Evolutionary conservation across 2,113 vertebrate genomes (phyloP).

Genomic region (Mixornis gularis): DNA sequence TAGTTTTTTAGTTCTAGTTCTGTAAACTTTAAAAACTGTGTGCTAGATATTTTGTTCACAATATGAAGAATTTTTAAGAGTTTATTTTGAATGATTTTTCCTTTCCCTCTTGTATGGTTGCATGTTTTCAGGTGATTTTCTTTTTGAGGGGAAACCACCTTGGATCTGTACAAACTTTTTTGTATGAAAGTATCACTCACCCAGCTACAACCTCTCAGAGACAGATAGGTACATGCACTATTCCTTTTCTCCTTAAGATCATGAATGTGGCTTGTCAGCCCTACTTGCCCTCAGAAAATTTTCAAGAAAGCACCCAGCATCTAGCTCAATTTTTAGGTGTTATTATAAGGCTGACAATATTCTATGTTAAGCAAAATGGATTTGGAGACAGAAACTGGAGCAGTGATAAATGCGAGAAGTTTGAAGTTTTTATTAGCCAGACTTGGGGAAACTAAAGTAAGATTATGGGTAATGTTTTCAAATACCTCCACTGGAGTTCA

Average conservation of each 20-base stretch:
- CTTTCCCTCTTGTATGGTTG: background rate
- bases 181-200: background rate
- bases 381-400: background rate
- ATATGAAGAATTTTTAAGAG: background rate
- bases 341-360: background rate
- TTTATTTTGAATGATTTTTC: background rate
- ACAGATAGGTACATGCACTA: background rate
- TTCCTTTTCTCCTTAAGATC: constrained; percentile 1
- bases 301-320: background rate
- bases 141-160: background rate
- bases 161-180: background rate
- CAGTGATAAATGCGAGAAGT: background rate
- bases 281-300: background rate
- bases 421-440: background rate
- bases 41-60: background rate
- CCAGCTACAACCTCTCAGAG: constrained; percentile 6
- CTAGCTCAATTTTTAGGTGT: background rate
- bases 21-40: background rate
- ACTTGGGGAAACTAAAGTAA: background rate
- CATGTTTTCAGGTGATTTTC: background rate
- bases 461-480: background rate
- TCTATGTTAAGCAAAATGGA: background rate
- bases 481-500: background rate
- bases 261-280: constrained; percentile 29
- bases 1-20: background rate